Percentiles rank a stretch among this genome's conserved stretches.
These are phyloP conservation scores for Mycetomoellerius zeteki DNA, from an alignment of 1,140 invertebrate genomes.

Conservation along the genomic window DNA sequence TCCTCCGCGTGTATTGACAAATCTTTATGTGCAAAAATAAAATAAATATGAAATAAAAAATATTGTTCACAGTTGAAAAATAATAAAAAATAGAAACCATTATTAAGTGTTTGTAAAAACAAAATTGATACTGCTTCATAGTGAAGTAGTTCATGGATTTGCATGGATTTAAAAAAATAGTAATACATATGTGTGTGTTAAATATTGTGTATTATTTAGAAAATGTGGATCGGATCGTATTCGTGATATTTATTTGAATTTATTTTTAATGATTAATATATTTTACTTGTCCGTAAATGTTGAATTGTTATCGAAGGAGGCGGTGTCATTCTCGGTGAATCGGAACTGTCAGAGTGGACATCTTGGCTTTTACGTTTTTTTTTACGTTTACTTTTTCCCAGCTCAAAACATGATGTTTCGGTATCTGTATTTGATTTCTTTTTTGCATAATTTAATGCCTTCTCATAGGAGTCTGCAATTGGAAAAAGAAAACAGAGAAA, in stretches of 20 bases:
- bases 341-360: not conserved
- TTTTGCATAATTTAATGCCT: not conserved
- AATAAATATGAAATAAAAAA: not conserved
- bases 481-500: not conserved
- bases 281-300: not conserved
- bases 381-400: not conserved
- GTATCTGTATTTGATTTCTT: not conserved
- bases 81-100: not conserved
- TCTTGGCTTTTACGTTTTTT: not conserved
- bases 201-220: too few relatives aligned
- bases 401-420: not conserved
- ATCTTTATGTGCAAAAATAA: too few relatives aligned
- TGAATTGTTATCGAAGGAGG: not conserved
- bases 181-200: not conserved
- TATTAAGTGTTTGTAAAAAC: not conserved
- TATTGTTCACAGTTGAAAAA: not conserved
- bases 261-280: too few relatives aligned
- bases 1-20: too few relatives aligned
- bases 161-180: not conserved
- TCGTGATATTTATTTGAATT: too few relatives aligned
- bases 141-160: not conserved
- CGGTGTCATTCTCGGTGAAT: not conserved
- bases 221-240: too few relatives aligned
- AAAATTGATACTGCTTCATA: not conserved
- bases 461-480: not conserved